Evolutionary conservation across 64 coral and sea anemone genomes (phyloP), one percentile per base, ranked within the genome.

Genomic region (Exaiptasia diaphana): DNA sequence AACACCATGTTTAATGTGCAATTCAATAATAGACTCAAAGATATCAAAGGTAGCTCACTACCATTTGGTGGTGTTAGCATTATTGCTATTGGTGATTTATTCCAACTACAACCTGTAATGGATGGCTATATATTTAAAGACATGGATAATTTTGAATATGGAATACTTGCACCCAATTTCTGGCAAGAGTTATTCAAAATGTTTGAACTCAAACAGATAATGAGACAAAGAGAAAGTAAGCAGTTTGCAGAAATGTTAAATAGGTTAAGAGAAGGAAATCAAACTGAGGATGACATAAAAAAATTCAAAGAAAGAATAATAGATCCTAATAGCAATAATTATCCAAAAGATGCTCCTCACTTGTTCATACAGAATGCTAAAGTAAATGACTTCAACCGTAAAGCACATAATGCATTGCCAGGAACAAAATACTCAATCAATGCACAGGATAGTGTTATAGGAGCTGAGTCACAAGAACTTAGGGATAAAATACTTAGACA

Each of bases 1-100:
- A 82, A 82, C 63, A 82, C 63, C 42, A 82, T 48, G 57, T 82
- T 76, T 81, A 81, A 81, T 67, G 77, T 81, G 58, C 77, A 81
- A 40, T 29, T 81, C 42, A 29, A 81, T 67, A 81, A 81, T 32
- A 81, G 77, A 40, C 60, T 81, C 34, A 81, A 81, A 67, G 77
- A 81, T 38, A 81, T 81, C 77, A 81, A 81, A 67, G 40, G 77
- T 10, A 78, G 74, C 50, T 18, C 20, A 59, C 12, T 64, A 29
- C 61, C 14, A 9, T 64, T 64, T 64, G 61, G 61, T 14, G 50
- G 76, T 23, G 29, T 81, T 38, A 79, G 31, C 38, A 79, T 79
- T 79, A 61, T 79, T 35, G 75, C 53, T 17, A 61, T 79, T 79
- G 75, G 75, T 60, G 75, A 79, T 79, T 79, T 61, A 35, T 79